Conservation (phyloP, 2,797 vertebrate species). For the Ceryle rudis region DNA sequence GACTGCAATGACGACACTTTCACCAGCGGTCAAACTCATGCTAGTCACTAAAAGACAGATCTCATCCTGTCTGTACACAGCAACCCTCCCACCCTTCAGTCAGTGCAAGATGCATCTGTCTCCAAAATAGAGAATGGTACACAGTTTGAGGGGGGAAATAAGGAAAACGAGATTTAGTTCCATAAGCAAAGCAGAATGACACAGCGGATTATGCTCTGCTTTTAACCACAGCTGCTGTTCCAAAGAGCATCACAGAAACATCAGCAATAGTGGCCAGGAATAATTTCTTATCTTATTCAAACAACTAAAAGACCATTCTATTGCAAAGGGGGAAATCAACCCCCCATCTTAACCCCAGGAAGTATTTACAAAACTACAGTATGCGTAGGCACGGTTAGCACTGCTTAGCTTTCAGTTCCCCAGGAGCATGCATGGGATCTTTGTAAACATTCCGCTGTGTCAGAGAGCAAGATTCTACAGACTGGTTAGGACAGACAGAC, state of each 20-base stretch:
- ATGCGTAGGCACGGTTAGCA: not conserved
- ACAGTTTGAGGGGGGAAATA: not conserved
- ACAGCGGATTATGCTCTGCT: not conserved
- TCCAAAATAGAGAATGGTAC: not conserved
- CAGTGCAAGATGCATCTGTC: not conserved
- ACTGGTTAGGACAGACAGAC: not conserved
- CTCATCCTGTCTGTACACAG: not conserved
- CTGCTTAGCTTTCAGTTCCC: not conserved
- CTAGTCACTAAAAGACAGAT: not conserved
- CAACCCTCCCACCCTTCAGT: not conserved
- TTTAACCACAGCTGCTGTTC: not conserved
- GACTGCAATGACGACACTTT: not conserved
- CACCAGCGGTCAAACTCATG: not conserved
- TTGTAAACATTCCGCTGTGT: not conserved
- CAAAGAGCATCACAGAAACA: not conserved
- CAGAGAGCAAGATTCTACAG: not conserved
- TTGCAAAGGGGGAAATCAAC: not conserved
- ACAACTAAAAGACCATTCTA: not conserved
- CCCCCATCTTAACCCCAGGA: not conserved
- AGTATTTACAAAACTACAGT: not conserved
- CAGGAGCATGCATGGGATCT: not conserved
- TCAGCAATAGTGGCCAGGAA: not conserved
- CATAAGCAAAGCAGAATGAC: not conserved
- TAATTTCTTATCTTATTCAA: not conserved
- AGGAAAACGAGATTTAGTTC: not conserved